These are phyloP conservation scores for Maniola jurtina DNA, from an alignment of 1,140 invertebrate species.

Conservation along the genomic window DNA sequence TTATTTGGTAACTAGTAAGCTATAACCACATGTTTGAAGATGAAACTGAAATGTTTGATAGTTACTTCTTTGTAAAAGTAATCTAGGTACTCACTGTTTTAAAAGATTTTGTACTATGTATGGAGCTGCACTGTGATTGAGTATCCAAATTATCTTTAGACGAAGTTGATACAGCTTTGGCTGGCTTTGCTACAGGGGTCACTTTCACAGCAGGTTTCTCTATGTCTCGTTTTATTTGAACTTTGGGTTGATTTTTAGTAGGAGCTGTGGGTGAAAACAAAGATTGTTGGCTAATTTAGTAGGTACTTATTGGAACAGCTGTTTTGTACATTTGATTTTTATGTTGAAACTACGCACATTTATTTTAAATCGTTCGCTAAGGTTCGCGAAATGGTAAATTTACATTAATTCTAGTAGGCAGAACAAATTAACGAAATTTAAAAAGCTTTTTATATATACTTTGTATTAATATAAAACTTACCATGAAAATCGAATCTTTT, in stretches of 20 bases:
- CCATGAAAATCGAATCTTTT: slow-evolving; percentile 64
- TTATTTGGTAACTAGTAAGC: too few relatives aligned
- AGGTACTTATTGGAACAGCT: background rate
- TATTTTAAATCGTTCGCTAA: too few relatives aligned
- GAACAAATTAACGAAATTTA: too few relatives aligned
- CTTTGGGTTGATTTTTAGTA: slow-evolving; percentile 35
- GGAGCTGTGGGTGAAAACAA: slow-evolving; percentile 5
- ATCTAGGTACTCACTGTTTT: slow-evolving; percentile 50
- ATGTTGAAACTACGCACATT: too few relatives aligned
- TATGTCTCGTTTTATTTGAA: slow-evolving; percentile 40
- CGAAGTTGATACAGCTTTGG: slow-evolving; percentile 30
- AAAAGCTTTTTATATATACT: too few relatives aligned
- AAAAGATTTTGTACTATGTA: slow-evolving; percentile 55
- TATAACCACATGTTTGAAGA: too few relatives aligned
- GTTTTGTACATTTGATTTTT: too few relatives aligned
- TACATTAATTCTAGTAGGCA: too few relatives aligned
- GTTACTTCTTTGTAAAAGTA: too few relatives aligned
- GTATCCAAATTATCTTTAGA: slow-evolving; percentile 46
- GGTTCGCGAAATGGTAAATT: too few relatives aligned
- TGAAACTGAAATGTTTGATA: too few relatives aligned
- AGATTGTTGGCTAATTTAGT: background rate
- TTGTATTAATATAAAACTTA: slow-evolving; percentile 42
- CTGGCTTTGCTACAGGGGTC: slow-evolving; percentile 15
- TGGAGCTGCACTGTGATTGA: slow-evolving; percentile 57
- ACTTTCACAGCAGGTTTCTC: slow-evolving; percentile 31